Conservation (phyloP, 2,113 vertebrate species). For the Seriola aureovittata region DNA sequence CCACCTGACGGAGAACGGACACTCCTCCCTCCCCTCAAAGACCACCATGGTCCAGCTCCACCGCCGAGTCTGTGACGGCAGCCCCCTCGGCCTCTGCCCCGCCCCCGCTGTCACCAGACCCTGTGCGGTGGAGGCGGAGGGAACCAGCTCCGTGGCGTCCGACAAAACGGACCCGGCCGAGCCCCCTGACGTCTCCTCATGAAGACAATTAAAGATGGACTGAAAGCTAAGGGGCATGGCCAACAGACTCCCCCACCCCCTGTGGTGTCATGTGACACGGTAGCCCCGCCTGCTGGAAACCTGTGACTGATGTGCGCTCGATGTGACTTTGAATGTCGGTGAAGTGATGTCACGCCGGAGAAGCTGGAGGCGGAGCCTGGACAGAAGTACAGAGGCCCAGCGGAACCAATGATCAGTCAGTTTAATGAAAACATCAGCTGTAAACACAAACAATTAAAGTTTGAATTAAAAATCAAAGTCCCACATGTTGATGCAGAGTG, state of each 20-base stretch:
- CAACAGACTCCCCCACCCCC: not conserved
- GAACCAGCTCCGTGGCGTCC: not conserved
- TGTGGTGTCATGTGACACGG: not conserved
- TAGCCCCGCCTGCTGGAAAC: not conserved
- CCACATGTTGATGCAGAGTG: too few relatives aligned
- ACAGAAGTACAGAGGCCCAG: too few relatives aligned
- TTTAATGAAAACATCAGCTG: too few relatives aligned
- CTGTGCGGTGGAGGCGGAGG: not conserved
- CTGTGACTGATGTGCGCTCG: not conserved
- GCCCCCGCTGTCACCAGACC: not conserved
- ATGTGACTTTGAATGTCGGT: too few relatives aligned
- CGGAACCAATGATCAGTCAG: too few relatives aligned
- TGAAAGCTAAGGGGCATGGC: not conserved
- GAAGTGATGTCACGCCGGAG: too few relatives aligned
- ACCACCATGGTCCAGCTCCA: conserved; percentile 35
- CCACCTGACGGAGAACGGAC: conserved; percentile 7
- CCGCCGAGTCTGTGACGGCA: not conserved
- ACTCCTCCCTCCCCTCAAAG: conserved; percentile 18
- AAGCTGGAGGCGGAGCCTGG: too few relatives aligned
- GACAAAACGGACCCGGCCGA: not conserved
- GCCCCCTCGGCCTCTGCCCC: rapidly evolving
- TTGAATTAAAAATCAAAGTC: too few relatives aligned
- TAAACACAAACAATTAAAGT: too few relatives aligned
- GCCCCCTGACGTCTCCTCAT: not conserved
- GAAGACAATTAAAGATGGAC: not conserved